Percentiles rank a stretch among this genome's conserved stretches.
Conservation (phyloP, 2,113 vertebrate genomes). For the Cheirogaleus medius region DNA sequence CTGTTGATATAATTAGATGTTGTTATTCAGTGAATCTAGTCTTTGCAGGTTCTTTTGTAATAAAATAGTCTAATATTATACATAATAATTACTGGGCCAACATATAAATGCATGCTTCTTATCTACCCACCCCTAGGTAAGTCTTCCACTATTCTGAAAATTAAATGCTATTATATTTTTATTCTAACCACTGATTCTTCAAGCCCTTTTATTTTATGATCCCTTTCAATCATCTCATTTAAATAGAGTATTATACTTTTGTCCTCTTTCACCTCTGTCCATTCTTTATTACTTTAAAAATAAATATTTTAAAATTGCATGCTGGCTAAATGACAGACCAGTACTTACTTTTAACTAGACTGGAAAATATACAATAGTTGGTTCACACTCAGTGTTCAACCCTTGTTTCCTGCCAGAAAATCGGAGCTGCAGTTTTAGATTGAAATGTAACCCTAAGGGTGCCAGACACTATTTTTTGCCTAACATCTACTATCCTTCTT, state of each 20-base stretch:
- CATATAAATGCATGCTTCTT: slow-evolving; percentile 29
- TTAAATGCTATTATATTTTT: slow-evolving; percentile 37
- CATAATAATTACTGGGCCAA: slow-evolving; percentile 49
- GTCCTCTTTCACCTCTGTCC: background rate
- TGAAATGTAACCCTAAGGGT: background rate
- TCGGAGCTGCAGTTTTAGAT: background rate
- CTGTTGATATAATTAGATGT: slow-evolving; percentile 59
- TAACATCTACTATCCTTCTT: background rate
- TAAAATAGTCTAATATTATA: slow-evolving; percentile 48
- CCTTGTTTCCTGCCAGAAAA: background rate
- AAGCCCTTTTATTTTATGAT: background rate
- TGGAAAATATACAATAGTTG: slow-evolving; percentile 1
- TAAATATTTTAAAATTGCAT: background rate
- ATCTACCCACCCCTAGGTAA: background rate
- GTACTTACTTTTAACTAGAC: background rate
- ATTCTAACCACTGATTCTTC: background rate
- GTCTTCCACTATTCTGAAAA: slow-evolving; percentile 45
- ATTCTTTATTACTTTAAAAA: slow-evolving; percentile 4
- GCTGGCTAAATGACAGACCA: background rate
- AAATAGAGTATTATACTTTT: background rate
- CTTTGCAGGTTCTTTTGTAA: slow-evolving; percentile 39
- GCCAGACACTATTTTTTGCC: background rate
- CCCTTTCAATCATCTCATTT: background rate
- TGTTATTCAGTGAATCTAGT: slow-evolving; percentile 43
- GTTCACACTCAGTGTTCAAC: background rate